Conservation (phyloP, 2,797 vertebrate genomes). For the Hoplostethus mediterraneus region DNA sequence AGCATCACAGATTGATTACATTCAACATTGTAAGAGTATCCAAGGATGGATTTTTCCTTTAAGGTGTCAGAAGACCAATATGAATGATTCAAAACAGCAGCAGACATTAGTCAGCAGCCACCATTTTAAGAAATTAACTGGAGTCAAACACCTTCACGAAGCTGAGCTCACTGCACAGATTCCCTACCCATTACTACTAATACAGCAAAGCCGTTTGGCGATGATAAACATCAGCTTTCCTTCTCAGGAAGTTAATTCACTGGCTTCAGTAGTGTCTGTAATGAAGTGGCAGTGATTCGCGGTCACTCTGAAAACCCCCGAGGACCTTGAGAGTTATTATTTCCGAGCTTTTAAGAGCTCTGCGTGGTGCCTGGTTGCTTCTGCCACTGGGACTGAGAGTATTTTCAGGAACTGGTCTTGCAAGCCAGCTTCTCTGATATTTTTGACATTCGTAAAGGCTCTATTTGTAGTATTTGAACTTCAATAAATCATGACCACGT, state of each 20-base stretch:
- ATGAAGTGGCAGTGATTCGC: conserved; percentile 8
- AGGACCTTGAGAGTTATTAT: not conserved
- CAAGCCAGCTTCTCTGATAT: too few species aligned
- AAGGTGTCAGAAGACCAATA: too few species aligned
- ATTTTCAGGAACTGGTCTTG: conserved; percentile 10
- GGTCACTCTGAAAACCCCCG: not conserved
- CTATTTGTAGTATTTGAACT: too few species aligned
- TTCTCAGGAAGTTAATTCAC: not conserved
- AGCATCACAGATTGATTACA: not conserved
- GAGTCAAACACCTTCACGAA: not conserved
- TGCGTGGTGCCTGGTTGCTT: too few species aligned
- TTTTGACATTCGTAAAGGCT: too few species aligned
- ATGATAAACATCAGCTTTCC: not conserved
- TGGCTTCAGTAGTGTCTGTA: not conserved
- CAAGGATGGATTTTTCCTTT: too few species aligned
- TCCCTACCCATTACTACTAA: not conserved
- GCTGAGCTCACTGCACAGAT: not conserved
- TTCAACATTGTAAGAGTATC: not conserved
- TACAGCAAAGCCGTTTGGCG: not conserved
- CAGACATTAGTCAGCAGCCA: not conserved
- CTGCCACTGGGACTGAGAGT: not conserved
- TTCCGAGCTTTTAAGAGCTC: too few species aligned
- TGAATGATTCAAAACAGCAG: too few species aligned
- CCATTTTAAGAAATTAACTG: conserved; percentile 1
- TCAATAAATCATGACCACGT: too few species aligned